phyloP scores from a whole-genome alignment of 2,113 vertebrate species.

The Bolborhynchus lineola region DNA sequence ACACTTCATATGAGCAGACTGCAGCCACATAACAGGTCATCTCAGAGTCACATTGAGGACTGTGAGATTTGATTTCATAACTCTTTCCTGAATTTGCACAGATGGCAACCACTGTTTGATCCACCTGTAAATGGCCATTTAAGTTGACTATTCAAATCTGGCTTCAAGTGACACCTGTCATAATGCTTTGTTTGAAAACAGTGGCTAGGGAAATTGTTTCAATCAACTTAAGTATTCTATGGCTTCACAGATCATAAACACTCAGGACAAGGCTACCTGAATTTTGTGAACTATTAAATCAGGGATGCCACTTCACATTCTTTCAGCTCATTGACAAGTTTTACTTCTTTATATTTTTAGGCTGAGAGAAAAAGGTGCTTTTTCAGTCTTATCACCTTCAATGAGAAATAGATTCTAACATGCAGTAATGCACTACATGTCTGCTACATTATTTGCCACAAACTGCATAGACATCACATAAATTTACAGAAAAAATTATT shows the following conservation, averaged over 20 bases:
- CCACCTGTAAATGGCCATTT: not conserved
- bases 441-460: not conserved
- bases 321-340: not conserved
- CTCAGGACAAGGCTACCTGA: not conserved
- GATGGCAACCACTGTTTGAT: not conserved
- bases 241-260: not conserved
- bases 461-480: not conserved
- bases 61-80: not conserved
- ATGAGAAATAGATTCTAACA: not conserved
- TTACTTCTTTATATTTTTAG: not conserved
- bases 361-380: not conserved
- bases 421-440: rapidly evolving
- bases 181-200: not conserved
- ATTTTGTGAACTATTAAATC: not conserved
- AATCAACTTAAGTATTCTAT: not conserved
- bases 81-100: not conserved
- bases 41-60: not conserved
- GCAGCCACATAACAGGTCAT: rapidly evolving
- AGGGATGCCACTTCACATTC: not conserved
- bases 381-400: not conserved
- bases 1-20: not conserved
- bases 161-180: not conserved
- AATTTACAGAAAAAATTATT: not conserved
- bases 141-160: not conserved
- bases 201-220: not conserved